phyloP scores from a whole-genome alignment of 2,113 vertebrate genomes.

The Grantiella picta region DNA sequence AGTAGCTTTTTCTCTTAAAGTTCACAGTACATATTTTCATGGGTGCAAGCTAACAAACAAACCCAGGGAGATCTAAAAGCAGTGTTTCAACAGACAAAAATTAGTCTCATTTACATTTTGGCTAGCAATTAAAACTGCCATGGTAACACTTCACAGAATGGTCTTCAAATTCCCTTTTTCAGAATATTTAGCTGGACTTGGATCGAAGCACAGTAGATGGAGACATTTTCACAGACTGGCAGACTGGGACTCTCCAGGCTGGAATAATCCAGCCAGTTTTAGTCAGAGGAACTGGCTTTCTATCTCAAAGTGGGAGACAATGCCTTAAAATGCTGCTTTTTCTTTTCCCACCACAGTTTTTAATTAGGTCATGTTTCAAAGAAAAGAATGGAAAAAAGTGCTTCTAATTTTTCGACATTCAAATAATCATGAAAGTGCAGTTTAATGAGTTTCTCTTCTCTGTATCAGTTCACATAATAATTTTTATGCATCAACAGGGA shows the following conservation, averaged over 20 bases:
- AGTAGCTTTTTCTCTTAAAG: background rate
- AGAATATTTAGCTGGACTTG: background rate
- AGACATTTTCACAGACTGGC: slow-evolving; percentile 16
- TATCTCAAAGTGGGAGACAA: slow-evolving; percentile 42
- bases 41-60: background rate
- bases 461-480: background rate
- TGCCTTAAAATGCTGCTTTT: background rate
- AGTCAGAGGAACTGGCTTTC: slow-evolving; percentile 2
- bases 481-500: background rate
- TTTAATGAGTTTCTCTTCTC: background rate
- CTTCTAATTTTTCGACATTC: background rate
- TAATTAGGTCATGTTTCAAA: background rate
- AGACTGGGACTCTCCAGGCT: background rate
- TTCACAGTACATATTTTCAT: background rate
- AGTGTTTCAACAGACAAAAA: background rate
- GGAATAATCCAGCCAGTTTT: slow-evolving; percentile 7
- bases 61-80: background rate
- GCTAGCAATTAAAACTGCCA: background rate
- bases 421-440: background rate
- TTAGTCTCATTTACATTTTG: background rate
- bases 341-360: background rate
- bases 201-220: background rate
- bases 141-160: background rate
- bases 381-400: slow-evolving; percentile 3
- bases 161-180: background rate